Conservation (phyloP, 2,797 vertebrate species). For the Leptatherina wallacei region DNA sequence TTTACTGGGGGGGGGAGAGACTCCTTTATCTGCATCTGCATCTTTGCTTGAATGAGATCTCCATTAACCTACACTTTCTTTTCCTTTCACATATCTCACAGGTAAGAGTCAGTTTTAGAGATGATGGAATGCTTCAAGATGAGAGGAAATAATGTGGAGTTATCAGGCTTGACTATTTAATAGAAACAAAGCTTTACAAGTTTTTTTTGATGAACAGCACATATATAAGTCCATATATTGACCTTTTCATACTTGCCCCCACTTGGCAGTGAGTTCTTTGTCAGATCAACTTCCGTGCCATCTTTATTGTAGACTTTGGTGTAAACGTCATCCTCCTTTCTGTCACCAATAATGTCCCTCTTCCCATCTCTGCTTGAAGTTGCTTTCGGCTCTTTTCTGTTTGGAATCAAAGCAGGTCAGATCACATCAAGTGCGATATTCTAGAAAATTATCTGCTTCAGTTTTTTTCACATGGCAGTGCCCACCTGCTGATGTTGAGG, state of each 20-base stretch:
- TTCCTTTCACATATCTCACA: not conserved
- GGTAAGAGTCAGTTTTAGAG: no score
- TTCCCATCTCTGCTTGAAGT: slow-evolving; percentile 51
- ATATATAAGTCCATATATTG: slow-evolving; percentile 7
- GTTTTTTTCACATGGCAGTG: not conserved
- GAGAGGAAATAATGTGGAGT: no score
- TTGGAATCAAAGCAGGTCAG: slow-evolving; percentile 34
- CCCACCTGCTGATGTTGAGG: slow-evolving; percentile 90
- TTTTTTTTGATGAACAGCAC: not conserved
- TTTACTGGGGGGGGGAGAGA: slow-evolving; percentile 2
- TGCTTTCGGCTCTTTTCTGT: slow-evolving; percentile 87
- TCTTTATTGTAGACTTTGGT: slow-evolving; percentile 89
- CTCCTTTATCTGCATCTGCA: no score
- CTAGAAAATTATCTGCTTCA: not conserved
- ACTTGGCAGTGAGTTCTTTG: slow-evolving; percentile 93
- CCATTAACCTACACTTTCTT: not conserved
- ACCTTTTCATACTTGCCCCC: slow-evolving; percentile 86
- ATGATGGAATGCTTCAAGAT: no score
- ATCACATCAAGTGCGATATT: slow-evolving; percentile 16
- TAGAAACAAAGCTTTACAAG: not conserved
- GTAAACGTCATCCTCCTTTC: slow-evolving; percentile 85
- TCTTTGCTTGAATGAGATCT: slow-evolving; percentile 8
- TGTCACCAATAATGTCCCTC: slow-evolving; percentile 81
- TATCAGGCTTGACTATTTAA: not conserved
- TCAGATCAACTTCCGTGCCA: slow-evolving; percentile 88